phyloP scores from a whole-genome alignment of 2,797 vertebrate genomes.

The Austrolebias charrua region DNA sequence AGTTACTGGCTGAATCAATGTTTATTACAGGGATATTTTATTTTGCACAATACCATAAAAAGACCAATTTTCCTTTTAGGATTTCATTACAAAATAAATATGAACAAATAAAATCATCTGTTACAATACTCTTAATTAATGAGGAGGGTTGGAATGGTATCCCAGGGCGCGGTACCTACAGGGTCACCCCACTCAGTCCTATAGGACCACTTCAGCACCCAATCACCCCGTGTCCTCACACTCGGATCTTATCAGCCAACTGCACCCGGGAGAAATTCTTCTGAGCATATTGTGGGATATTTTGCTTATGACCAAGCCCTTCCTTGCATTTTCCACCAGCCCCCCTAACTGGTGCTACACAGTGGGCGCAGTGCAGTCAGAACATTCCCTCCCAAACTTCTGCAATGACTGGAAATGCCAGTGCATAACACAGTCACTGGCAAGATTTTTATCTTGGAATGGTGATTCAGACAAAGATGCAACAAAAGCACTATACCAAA shows the following conservation, averaged over 20 bases:
- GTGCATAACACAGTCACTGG: constrained; percentile 29
- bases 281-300: constrained; percentile 79
- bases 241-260: constrained; percentile 84
- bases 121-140: too few relatives aligned
- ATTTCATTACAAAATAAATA: too few relatives aligned
- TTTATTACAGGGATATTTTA: too few relatives aligned
- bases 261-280: constrained; percentile 58
- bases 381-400: constrained; percentile 53
- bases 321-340: constrained; percentile 88
- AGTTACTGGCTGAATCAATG: too few relatives aligned
- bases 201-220: constrained; percentile 33
- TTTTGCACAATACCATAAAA: too few relatives aligned
- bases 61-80: too few relatives aligned
- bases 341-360: constrained; percentile 59
- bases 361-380: constrained; percentile 54
- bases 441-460: constrained; percentile 21
- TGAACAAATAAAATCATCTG: too few relatives aligned
- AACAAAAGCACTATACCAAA: neutral
- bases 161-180: constrained; percentile 56
- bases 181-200: constrained; percentile 41
- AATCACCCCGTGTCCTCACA: constrained; percentile 57
- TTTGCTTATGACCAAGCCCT: constrained; percentile 90
- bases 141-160: too few relatives aligned
- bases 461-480: constrained; percentile 17
- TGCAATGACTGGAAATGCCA: constrained; percentile 61